A percentile compares a stretch with the other conserved stretches of the same genome.
phyloP scores from a whole-genome alignment of 2,888 invertebrate species.

The Caenorhabditis panamensis region DNA sequence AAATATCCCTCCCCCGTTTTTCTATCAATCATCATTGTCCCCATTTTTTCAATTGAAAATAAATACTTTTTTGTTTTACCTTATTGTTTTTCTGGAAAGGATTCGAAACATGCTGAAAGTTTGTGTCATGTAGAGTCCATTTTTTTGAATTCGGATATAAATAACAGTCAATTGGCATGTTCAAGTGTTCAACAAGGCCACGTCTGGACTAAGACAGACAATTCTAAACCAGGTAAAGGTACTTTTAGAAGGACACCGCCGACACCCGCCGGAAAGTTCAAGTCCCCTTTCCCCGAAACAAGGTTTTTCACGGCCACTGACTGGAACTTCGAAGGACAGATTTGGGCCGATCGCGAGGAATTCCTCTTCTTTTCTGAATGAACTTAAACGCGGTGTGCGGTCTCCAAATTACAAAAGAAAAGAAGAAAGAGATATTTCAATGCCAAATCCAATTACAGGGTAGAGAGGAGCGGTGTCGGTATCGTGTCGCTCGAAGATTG shows the following conservation, averaged over 20 bases:
- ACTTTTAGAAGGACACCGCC: constrained; percentile 8
- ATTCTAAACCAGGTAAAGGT: not conserved
- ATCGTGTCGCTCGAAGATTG: constrained; percentile 22
- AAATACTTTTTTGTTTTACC: not conserved
- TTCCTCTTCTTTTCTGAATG: constrained; percentile 7
- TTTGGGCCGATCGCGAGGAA: not conserved
- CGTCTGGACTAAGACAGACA: constrained; percentile 10
- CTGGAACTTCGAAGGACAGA: constrained; percentile 15
- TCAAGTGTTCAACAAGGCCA: not conserved
- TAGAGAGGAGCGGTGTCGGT: not conserved
- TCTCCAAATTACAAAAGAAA: not conserved
- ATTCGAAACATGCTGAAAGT: no score
- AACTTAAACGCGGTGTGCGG: constrained; percentile 24
- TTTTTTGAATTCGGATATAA: no score
- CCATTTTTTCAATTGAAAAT: not conserved
- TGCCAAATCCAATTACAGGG: constrained; percentile 17
- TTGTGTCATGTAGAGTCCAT: no score
- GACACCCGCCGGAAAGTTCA: not conserved
- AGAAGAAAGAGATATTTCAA: constrained; percentile 23
- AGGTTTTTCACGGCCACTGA: constrained; percentile 14
- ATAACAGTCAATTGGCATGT: no score
- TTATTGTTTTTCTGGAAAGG: no score
- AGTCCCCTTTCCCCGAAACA: not conserved
- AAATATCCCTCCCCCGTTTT: not conserved
- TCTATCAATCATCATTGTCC: no score